Base-by-base conservation (phyloP, 2,797 vertebrate species). In the Nyctibius grandis region DNA sequence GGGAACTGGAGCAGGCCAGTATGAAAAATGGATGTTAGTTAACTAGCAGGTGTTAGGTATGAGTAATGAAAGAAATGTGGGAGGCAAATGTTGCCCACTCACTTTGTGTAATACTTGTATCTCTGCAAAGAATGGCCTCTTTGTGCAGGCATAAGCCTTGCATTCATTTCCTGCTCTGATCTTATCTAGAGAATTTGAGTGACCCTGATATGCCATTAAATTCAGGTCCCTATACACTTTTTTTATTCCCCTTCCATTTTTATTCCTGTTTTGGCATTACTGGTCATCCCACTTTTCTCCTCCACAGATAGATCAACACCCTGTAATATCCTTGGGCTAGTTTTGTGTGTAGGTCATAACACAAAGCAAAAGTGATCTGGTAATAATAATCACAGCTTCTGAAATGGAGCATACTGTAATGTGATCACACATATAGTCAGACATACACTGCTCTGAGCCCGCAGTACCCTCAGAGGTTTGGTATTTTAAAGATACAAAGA, bases 61-160 rank as follows among this genome's bases (percentile, higher is more conserved):
- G 94, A 96, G 95, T 95, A 96, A 95, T 92, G 93, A 96, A 96
- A 97, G 94, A 96, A 95, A 96, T 90, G 93, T 94, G 90, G 93
- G 88, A 94, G 94, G 72, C 82, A 89, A 94, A 93, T 89, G 81
- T 90, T 69, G 75, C 92, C 81, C 61, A 65, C 87, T 96, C 89
- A 69, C 72, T 95, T 85, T 85, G 44, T 88, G 77, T 74, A 93
- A 92, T 94, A 80, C 51, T 81, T 84, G 65, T 67, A 67, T 65
- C 72, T 74, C 75, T 84, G 56, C 31, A 73, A 92, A 97, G 89
- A 97, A 96, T 84, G 70, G 77, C 15, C 25, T 85, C 88, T 96
- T 97, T 97, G 94, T 97, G 85, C 63, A 70, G 36, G 59, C n/a
- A 96, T 89, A 97, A 95, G 74, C 85, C 88, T 86, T 92, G 88